Percentiles rank a stretch among this genome's conserved stretches.
Conservation (phyloP, 1,140 invertebrate species). For the Zaprionus africanus region DNA sequence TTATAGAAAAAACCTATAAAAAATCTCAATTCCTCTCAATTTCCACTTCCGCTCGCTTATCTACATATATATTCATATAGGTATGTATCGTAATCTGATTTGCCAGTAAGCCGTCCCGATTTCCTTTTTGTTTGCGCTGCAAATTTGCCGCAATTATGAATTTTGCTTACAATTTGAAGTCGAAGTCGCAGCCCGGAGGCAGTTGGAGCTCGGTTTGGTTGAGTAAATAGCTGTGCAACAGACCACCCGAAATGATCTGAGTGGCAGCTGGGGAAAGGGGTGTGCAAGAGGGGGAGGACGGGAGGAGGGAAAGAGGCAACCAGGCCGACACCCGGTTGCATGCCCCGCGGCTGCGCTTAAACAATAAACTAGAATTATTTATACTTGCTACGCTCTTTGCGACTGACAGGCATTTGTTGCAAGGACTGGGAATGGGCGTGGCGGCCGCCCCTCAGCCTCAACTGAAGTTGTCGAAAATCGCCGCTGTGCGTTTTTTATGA, state of each 20-base stretch:
- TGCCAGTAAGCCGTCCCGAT: background rate
- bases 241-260: conserved; percentile 33
- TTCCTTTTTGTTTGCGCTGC: background rate
- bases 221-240: conserved; percentile 57
- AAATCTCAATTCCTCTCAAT: background rate
- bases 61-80: background rate
- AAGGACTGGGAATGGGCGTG: conserved; percentile 19
- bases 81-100: background rate
- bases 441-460: background rate
- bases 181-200: background rate
- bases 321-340: conserved; percentile 13
- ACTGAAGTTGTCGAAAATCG: conserved; percentile 62
- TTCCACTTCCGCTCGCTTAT: background rate
- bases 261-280: background rate
- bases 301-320: background rate
- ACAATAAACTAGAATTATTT: conserved; percentile 81
- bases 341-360: conserved; percentile 40
- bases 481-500: conserved; percentile 69
- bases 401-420: conserved; percentile 58
- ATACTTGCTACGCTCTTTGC: conserved; percentile 62
- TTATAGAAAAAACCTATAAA: background rate
- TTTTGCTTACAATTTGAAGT: conserved; percentile 34
- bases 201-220: conserved; percentile 40
- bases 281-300: conserved; percentile 12
- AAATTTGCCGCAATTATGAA: conserved; percentile 21